Conservation (phyloP, 2,113 vertebrate genomes). For the Tenrec ecaudatus region DNA sequence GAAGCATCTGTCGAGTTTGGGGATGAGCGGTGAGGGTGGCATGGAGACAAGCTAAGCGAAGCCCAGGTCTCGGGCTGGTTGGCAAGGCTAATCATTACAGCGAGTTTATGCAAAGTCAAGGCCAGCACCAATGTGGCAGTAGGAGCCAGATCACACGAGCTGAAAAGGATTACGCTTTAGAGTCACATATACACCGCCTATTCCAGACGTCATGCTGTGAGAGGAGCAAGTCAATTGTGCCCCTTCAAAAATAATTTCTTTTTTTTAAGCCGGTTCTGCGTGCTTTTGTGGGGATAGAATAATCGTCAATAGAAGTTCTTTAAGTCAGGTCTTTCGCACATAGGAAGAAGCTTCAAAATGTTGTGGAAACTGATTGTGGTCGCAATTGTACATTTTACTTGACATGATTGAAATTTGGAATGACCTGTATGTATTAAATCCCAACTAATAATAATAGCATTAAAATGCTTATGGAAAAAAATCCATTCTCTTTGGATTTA, state of each 20-base stretch:
- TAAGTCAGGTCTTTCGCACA: not conserved
- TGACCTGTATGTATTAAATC: too few species aligned
- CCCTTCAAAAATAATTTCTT: not conserved
- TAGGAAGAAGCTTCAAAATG: too few species aligned
- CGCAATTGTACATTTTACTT: too few species aligned
- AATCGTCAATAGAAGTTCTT: not conserved
- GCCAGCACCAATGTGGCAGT: not conserved
- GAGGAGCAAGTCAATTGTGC: not conserved
- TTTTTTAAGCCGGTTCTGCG: not conserved
- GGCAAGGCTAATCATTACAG: not conserved
- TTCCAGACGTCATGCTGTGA: not conserved
- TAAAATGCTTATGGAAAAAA: too few species aligned
- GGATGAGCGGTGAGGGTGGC: accelerated
- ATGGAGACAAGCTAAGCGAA: accelerated
- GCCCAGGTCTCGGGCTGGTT: accelerated
- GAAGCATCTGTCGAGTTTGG: not conserved
- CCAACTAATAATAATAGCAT: too few species aligned
- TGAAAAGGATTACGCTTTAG: too few species aligned
- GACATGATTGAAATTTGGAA: too few species aligned
- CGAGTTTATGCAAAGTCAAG: not conserved
- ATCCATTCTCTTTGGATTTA: too few species aligned
- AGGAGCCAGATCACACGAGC: not conserved
- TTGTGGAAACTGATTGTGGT: too few species aligned
- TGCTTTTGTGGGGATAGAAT: not conserved
- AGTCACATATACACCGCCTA: not conserved